These are phyloP conservation scores for Megaceryle maxima DNA, from an alignment of 2,113 vertebrate genomes.

Conservation along the genomic window DNA sequence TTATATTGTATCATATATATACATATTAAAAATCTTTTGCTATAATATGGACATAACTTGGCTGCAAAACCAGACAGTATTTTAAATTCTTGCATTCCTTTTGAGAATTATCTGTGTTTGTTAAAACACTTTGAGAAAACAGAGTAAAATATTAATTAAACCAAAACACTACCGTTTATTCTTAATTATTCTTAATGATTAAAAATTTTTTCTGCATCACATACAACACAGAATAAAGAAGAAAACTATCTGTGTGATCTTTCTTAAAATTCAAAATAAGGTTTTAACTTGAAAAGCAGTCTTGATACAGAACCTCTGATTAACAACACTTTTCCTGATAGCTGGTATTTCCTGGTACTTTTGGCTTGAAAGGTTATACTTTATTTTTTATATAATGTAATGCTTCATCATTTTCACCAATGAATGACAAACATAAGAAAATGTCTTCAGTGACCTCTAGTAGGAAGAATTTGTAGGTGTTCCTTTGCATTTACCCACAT, in stretches of 20 bases:
- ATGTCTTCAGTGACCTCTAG: not conserved
- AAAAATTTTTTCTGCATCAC: not conserved
- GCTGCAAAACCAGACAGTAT: not conserved
- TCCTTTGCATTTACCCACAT: not conserved
- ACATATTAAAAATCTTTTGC: not conserved
- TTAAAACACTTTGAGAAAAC: not conserved
- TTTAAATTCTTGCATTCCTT: not conserved
- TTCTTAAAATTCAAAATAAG: not conserved
- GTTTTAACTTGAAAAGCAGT: not conserved
- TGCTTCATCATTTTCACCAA: not conserved
- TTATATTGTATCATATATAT: not conserved
- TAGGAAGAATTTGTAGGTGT: not conserved
- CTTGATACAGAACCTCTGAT: not conserved
- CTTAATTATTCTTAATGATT: not conserved
- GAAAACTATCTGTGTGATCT: not conserved
- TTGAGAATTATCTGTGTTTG: not conserved
- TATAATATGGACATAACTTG: not conserved
- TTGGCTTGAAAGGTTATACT: not conserved
- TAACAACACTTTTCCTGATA: not conserved
- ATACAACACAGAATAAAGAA: not conserved
- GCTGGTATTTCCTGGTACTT: not conserved
- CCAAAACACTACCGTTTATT: not conserved
- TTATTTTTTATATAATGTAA: not conserved
- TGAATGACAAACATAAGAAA: not conserved
- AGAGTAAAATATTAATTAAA: not conserved